Evolutionary conservation across 2,888 invertebrate genomes (phyloP).

Genomic region (Cryptops parisi): DNA sequence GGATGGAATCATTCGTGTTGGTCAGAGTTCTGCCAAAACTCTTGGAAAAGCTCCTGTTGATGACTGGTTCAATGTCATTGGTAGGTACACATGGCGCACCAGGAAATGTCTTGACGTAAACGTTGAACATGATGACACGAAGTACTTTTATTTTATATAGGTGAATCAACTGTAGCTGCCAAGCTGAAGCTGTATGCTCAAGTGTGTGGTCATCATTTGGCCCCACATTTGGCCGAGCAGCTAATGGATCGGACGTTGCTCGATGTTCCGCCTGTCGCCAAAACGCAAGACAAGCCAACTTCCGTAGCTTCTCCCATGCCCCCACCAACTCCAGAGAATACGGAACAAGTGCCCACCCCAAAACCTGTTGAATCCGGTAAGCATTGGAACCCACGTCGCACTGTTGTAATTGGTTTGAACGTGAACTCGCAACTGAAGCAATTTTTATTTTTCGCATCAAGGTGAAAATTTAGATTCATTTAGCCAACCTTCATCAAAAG

Average conservation of each 20-base stretch:
- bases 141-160: conserved; percentile 3
- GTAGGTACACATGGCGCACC: no score
- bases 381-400: not conserved
- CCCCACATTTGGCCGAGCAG: conserved; percentile 57
- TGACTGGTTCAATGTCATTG: conserved; percentile 77
- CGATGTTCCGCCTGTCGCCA: conserved; percentile 36
- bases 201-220: conserved; percentile 57
- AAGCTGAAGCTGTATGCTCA: conserved; percentile 77
- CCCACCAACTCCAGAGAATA: conserved; percentile 29
- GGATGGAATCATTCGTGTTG: conserved; percentile 77
- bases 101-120: not conserved
- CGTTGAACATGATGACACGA: not conserved
- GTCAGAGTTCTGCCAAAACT: conserved; percentile 47
- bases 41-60: conserved; percentile 52
- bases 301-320: conserved; percentile 40
- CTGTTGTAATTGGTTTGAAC: not conserved
- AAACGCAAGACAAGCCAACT: conserved; percentile 32
- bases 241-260: conserved; percentile 57
- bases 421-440: no score
- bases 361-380: conserved; percentile 14
- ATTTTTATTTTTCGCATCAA: not conserved
- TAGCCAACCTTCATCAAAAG: not conserved
- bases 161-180: conserved; percentile 62
- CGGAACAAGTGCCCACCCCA: conserved; percentile 16
- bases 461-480: conserved; percentile 7